phyloP scores from a whole-genome alignment of 2,797 vertebrate species.

The Microctenopoma stevenorrisi region DNA sequence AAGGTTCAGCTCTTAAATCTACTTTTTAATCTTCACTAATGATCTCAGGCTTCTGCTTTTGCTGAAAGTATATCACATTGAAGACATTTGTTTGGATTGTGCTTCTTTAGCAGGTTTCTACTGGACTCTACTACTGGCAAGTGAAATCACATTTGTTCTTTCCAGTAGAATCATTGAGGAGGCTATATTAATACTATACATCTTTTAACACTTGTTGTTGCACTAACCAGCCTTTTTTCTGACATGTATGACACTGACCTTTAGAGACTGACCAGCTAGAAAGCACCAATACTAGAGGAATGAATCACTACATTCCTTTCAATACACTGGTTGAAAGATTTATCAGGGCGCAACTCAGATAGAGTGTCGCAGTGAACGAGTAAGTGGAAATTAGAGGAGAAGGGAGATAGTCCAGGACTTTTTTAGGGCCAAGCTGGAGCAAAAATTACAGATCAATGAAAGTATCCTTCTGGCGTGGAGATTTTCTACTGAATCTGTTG shows the following conservation, averaged over 20 bases:
- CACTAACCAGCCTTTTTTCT: not conserved
- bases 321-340: slow-evolving; percentile 31
- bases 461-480: slow-evolving; percentile 52
- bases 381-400: slow-evolving; percentile 20
- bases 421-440: slow-evolving; percentile 34
- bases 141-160: too few relatives aligned
- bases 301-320: slow-evolving; percentile 37
- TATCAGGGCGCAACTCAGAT: too few relatives aligned
- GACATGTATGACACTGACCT: slow-evolving; percentile 14
- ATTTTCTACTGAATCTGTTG: slow-evolving; percentile 47
- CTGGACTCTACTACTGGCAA: not conserved
- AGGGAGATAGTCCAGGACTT: slow-evolving; percentile 35
- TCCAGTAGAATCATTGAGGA: too few relatives aligned
- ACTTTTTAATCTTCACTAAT: not conserved
- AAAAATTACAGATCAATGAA: slow-evolving; percentile 57
- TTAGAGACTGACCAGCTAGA: slow-evolving; percentile 19
- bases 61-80: not conserved
- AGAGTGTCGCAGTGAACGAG: slow-evolving; percentile 19
- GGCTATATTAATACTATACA: too few relatives aligned
- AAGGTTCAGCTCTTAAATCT: not conserved
- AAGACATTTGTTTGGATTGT: not conserved
- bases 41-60: not conserved
- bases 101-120: not conserved
- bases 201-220: too few relatives aligned
- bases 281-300: slow-evolving; percentile 26